phyloP scores from a whole-genome alignment of 2,797 vertebrate species.

The Sus cebifrons region DNA sequence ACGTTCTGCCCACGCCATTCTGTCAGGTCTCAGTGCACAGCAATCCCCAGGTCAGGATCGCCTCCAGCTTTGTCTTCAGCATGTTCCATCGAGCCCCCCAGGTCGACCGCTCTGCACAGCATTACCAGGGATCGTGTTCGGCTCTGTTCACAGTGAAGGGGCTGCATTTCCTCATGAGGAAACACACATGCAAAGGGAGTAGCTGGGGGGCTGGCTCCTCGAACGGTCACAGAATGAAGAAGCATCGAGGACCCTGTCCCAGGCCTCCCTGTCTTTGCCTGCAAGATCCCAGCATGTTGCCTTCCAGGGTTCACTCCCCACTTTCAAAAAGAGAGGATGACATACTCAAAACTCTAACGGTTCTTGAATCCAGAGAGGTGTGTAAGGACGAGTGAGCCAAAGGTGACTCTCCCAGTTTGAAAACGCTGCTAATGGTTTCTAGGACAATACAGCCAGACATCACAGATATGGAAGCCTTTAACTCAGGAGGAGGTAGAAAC shows the following conservation, averaged over 20 bases:
- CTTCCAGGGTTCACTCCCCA: background rate
- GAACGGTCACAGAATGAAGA: accelerated
- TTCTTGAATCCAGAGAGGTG: background rate
- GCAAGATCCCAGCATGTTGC: accelerated
- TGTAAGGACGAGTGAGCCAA: background rate
- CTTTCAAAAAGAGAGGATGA: too few species aligned
- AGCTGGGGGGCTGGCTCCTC: background rate
- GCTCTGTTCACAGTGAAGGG: background rate
- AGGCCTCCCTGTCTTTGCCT: too few species aligned
- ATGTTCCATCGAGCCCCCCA: background rate
- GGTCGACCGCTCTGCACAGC: accelerated
- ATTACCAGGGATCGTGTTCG: background rate
- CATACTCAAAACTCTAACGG: background rate
- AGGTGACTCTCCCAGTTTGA: background rate
- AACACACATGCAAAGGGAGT: background rate
- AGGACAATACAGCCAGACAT: background rate
- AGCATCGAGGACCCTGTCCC: accelerated
- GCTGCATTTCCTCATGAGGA: background rate
- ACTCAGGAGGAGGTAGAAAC: background rate
- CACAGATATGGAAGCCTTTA: background rate
- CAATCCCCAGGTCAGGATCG: too few species aligned
- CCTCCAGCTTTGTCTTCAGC: background rate
- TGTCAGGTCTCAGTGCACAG: background rate
- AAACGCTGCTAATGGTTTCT: background rate
- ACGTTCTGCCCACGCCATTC: background rate